Conservation (phyloP, 1,140 invertebrate species). For the Drosophila busckii region DNA sequence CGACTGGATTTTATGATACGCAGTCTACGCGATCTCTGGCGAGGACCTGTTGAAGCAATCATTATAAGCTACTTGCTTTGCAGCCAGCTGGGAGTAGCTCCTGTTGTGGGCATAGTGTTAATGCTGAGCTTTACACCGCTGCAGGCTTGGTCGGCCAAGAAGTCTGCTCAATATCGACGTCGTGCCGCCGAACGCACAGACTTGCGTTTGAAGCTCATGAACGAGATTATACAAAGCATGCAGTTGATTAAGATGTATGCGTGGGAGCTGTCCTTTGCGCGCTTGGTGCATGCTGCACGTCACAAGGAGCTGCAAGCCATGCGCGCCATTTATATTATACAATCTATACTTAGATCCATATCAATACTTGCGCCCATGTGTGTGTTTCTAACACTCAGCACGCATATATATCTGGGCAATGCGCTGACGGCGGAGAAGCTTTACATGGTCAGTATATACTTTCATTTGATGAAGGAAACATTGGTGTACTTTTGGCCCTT, state of each 20-base stretch:
- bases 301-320: conserved; percentile 85
- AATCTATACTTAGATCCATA: conserved; percentile 61
- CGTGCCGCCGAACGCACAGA: conserved; percentile 84
- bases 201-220: conserved; percentile 90
- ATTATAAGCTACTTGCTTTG: conserved; percentile 89
- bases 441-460: conserved; percentile 87
- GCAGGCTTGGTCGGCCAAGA: conserved; percentile 87
- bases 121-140: conserved; percentile 91
- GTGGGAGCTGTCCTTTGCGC: conserved; percentile 91
- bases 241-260: conserved; percentile 94
- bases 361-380: conserved; percentile 88
- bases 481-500: conserved; percentile 87
- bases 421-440: conserved; percentile 86
- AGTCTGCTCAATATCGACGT: conserved; percentile 81
- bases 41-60: conserved; percentile 88
- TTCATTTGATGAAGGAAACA: conserved; percentile 85
- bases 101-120: conserved; percentile 88
- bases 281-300: conserved; percentile 81
- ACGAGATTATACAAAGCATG: conserved; percentile 90
- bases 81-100: conserved; percentile 84
- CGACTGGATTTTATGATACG: conserved; percentile 84
- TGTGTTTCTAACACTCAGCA: conserved; percentile 87
- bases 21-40: conserved; percentile 84
- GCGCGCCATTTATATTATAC: conserved; percentile 65
- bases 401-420: conserved; percentile 84